These are phyloP conservation scores for Troilus luridus DNA, from an alignment of 2,888 invertebrate species.

Conservation along the genomic window DNA sequence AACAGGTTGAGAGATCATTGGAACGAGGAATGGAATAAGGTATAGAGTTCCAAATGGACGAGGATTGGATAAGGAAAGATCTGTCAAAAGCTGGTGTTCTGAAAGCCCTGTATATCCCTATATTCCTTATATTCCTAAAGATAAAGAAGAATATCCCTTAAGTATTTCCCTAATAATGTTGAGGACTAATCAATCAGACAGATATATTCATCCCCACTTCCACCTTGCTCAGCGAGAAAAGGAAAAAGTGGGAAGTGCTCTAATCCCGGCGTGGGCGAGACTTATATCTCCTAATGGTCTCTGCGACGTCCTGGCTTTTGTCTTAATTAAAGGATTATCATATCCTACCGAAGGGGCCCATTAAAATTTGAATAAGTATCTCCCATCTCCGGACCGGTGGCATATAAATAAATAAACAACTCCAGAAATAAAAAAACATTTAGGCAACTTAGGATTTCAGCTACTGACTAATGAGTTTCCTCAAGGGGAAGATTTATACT, in stretches of 20 bases:
- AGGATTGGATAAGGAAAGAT: too few species aligned
- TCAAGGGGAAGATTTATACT: conserved; percentile 30
- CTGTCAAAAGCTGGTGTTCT: too few species aligned
- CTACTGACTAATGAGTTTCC: conserved; percentile 40
- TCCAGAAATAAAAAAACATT: neutral
- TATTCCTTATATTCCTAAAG: too few species aligned
- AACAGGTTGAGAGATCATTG: too few species aligned
- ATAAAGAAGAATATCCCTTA: neutral
- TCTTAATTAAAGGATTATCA: conserved; percentile 54
- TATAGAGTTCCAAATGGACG: too few species aligned
- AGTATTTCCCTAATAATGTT: neutral
- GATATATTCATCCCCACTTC: conserved; percentile 6
- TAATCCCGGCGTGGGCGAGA: conserved; percentile 53
- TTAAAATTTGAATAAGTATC: conserved; percentile 57
- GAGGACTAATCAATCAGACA: conserved; percentile 33
- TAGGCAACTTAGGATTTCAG: conserved; percentile 43
- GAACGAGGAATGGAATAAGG: too few species aligned
- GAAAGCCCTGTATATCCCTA: too few species aligned
- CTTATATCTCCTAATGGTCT: conserved; percentile 53
- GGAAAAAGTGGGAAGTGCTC: conserved; percentile 2
- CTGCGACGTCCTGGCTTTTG: conserved; percentile 42
- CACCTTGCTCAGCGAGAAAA: neutral
- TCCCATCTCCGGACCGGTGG: conserved; percentile 12
- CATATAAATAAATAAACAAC: conserved; percentile 42
- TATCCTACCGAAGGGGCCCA: conserved; percentile 46